phyloP scores from a whole-genome alignment of 2,888 invertebrate species.

The Siphlonurus alternatus region DNA sequence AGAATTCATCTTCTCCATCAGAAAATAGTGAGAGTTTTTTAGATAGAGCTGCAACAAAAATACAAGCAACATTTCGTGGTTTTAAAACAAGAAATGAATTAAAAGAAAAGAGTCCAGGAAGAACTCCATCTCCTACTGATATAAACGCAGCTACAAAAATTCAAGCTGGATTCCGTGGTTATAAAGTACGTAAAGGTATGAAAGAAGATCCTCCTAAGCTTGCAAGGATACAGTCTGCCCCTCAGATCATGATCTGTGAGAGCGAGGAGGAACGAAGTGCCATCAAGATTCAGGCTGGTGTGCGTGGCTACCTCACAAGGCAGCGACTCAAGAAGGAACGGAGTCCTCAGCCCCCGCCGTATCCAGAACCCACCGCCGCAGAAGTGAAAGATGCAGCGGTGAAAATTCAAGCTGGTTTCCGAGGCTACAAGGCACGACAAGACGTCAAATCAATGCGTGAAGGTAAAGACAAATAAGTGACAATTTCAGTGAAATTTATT shows the following conservation, averaged over 20 bases:
- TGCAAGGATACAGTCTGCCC: background rate
- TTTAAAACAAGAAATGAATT: background rate
- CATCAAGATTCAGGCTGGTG: constrained; percentile 13
- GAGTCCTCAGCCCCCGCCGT: background rate
- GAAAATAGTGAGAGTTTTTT: background rate
- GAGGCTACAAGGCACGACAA: background rate
- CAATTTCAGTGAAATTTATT: no score
- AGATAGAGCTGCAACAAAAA: background rate
- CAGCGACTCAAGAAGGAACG: constrained; percentile 9
- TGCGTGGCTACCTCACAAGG: constrained; percentile 11
- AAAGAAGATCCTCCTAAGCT: constrained; percentile 2
- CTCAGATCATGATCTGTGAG: background rate
- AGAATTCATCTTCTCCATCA: no score
- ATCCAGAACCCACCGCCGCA: background rate
- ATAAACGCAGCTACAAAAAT: constrained; percentile 33
- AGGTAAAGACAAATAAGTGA: background rate
- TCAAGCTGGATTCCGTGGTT: constrained; percentile 38
- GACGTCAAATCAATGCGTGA: background rate
- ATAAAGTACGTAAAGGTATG: constrained; percentile 20
- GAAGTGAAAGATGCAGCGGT: background rate
- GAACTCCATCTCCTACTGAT: background rate
- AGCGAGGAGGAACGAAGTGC: constrained; percentile 10
- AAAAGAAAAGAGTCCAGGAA: background rate
- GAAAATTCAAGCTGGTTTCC: background rate
- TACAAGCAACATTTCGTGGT: background rate